phyloP scores from a whole-genome alignment of 2,888 invertebrate species.

The Agriotes lineatus region DNA sequence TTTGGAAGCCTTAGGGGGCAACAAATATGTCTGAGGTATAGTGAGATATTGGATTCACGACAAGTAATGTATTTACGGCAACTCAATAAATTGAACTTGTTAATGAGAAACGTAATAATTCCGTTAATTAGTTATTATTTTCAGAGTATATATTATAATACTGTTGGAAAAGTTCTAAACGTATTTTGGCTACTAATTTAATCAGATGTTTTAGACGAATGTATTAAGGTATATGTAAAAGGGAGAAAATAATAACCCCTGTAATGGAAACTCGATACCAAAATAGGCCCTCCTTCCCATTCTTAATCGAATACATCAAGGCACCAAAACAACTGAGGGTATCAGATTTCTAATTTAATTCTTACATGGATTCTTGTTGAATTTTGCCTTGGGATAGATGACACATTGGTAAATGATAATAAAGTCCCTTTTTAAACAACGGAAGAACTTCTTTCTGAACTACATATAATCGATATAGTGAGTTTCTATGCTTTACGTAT shows the following conservation, averaged over 20 bases:
- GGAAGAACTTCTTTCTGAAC: no score
- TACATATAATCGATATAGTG: no score
- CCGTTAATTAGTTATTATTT: no score
- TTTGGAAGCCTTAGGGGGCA: neutral
- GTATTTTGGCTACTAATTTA: no score
- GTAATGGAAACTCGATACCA: slow-evolving; percentile 1
- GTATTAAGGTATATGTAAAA: neutral
- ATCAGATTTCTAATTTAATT: slow-evolving; percentile 12
- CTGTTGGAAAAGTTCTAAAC: no score
- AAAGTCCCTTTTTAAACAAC: no score
- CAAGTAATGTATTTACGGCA: slow-evolving; percentile 4
- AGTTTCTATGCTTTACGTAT: no score
- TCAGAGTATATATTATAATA: no score
- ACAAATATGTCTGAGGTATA: slow-evolving; percentile 12
- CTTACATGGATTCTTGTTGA: no score
- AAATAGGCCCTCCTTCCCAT: neutral
- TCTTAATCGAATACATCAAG: slow-evolving; percentile 5
- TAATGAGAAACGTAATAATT: slow-evolving; percentile 9
- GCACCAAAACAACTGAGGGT: neutral
- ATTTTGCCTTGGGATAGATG: no score
- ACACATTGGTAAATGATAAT: no score
- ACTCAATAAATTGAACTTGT: slow-evolving; percentile 1
- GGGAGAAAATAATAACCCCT: neutral
- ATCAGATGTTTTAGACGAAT: no score
- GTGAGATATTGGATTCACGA: slow-evolving; percentile 11